Evolutionary conservation across 2,113 vertebrate species (phyloP), one percentile per base, ranked within the genome.

Genomic region (Paramisgurnus dabryanus): DNA sequence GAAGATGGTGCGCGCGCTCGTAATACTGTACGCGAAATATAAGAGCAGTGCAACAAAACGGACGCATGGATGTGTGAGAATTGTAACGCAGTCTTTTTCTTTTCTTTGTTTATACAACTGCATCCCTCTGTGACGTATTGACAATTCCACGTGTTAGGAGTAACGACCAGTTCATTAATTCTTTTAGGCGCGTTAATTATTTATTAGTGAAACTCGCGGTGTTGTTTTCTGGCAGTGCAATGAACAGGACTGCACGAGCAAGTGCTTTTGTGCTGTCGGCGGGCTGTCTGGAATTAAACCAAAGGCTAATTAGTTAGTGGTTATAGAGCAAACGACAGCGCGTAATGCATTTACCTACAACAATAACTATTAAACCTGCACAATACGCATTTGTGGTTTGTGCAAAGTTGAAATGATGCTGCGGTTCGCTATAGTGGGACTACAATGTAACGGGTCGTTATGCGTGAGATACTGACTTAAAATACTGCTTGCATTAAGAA

Each of bases 111-210:
- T 63, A 78, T 78, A 66, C 53, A 60, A 12, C 55, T 22, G 15
- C 18, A 18, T 12, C 76, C 63, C 67, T 76, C 50, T 4, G 80
- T 82, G 83, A 85, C 84, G 80, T 80, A 80, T 66, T 57, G 39
- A 49, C 55, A 22, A 10, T 50, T 82, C 65, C 83, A 85, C 83
- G 83, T 85, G 83, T 70, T 60, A 34, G 22, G 22, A 7, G 67
- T 39, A 53, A 55, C 72, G 71, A 39, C 45, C 61, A 58, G 73
- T 84, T 78, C 58, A 84, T 84, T 72, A 84, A n/a, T 67, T 45
- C n/a, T 57, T 2, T 34, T 27, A 6, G 4, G 47, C 76, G 43
- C 41, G 66, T 75, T 49, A 75, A 49, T 75, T 70, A 55, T 39
- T 27, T 40, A 50, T 71, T 40, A 39, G 4, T 7, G 27, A 22